Base-by-base conservation (phyloP, 2,113 vertebrate genomes). In the Ptyas mucosa region DNA sequence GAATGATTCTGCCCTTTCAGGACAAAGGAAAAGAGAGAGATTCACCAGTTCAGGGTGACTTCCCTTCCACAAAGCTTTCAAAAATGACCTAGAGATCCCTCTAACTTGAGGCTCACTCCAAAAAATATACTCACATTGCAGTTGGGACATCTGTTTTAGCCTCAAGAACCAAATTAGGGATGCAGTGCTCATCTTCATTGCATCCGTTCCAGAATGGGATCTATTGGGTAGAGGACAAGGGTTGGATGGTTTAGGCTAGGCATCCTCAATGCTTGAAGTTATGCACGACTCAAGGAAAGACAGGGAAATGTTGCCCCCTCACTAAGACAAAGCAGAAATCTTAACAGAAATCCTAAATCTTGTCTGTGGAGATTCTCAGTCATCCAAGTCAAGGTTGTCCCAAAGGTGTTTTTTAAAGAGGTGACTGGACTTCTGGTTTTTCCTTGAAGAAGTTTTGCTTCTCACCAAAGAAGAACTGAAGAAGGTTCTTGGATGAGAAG, bases 151-250 rank as follows among this genome's bases (percentile, higher is more conserved):
- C 99, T 0, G 97, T 98, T 34, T 93, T 97, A 93, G 98, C 98
- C 1, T 99, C 98, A 94, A 99, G 97, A 49, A 98, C 97, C 55
- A 99, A 98, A 89, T 99, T 98, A 0, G 99, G 99, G 75, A 99
- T 98, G 24, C 99, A 99, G 94, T 98, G 98, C 91, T 99, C 99
- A 0, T 99, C 99, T 93, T 99, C 98, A 0, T 98, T 99, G 96
- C 99, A 99, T n/a, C 99, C 99, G 0, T 99, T 99, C 99, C 99
- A 99, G 97, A 99, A 99, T 23, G 99, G 99, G 55, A 99, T 98
- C 99, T 99, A 93, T 24, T 29, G 88, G 64, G 51, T n/a, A 91
- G 88, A 14, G 49, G 23, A 88, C 24, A 26, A 69, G 12, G 20
- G 21, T 5, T 8, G 46, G 55, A 23, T 2, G 58, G 23, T 26